phyloP scores from a whole-genome alignment of 1,140 invertebrate genomes.

The Caenorhabditis remanei region DNA sequence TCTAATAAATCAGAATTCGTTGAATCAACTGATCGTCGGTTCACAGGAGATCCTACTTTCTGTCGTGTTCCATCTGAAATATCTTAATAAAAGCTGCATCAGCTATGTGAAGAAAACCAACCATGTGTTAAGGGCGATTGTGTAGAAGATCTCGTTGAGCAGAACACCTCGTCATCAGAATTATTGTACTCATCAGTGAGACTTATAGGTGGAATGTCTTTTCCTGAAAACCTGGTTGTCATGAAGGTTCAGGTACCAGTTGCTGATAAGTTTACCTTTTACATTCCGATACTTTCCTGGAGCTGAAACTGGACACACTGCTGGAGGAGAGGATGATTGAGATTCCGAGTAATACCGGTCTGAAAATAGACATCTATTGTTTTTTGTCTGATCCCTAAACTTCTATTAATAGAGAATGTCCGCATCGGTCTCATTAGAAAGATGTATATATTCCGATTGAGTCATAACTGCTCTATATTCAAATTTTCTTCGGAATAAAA shows the following conservation, averaged over 20 bases:
- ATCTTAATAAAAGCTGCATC: no score
- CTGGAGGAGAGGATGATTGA: neutral
- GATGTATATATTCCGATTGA: neutral
- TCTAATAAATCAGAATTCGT: constrained; percentile 26
- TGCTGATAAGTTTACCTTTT: neutral
- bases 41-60: neutral
- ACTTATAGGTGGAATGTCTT: constrained; percentile 7
- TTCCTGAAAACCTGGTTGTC: neutral
- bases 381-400: no score
- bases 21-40: constrained; percentile 17
- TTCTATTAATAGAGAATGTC: no score
- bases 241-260: no score
- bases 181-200: constrained; percentile 36
- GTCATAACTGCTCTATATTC: neutral
- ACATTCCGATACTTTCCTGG: constrained; percentile 30
- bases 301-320: constrained; percentile 38
- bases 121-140: neutral
- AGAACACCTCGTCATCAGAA: constrained; percentile 30
- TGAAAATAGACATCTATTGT: neutral
- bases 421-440: neutral
- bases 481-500: neutral
- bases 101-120: neutral
- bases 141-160: neutral
- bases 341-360: constrained; percentile 44
- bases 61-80: constrained; percentile 7